A percentile compares a stretch with the other conserved stretches of the same genome.
Evolutionary conservation across 2,797 vertebrate species (phyloP).

Genomic region (Sebastes kiyomatsui): DNA sequence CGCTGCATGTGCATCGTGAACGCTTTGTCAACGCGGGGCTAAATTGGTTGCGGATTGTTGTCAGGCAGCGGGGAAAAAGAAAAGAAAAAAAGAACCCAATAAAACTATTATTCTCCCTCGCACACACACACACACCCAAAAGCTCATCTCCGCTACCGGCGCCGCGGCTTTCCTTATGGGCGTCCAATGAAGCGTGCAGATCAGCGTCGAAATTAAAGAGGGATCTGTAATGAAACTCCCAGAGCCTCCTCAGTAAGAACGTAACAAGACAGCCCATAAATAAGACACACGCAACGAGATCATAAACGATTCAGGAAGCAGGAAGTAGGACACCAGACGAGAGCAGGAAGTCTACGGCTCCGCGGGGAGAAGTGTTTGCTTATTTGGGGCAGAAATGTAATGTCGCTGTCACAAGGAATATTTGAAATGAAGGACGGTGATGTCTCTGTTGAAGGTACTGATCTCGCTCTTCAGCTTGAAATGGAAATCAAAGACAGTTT

Average conservation of each 20-base stretch:
- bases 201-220: conserved; percentile 68
- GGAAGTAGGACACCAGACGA: conserved; percentile 36
- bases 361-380: conserved; percentile 14
- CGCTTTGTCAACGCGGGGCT: conserved; percentile 39
- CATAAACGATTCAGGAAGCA: conserved; percentile 42
- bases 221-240: conserved; percentile 69
- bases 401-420: conserved; percentile 45
- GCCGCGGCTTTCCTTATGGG: conserved; percentile 57
- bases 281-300: conserved; percentile 62
- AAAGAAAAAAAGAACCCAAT: conserved; percentile 12
- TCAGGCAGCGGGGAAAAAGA: conserved; percentile 14
- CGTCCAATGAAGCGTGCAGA: conserved; percentile 67
- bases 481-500: conserved; percentile 48
- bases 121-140: conserved; percentile 14
- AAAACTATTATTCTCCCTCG: conserved; percentile 47
- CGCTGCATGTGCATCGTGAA: conserved; percentile 26
- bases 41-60: conserved; percentile 69
- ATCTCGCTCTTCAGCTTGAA: conserved; percentile 45
- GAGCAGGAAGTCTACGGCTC: conserved; percentile 35
- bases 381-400: conserved; percentile 41
- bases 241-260: conserved; percentile 48
- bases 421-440: conserved; percentile 21
- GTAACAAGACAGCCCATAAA: conserved; percentile 67
- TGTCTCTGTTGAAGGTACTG: conserved; percentile 31
- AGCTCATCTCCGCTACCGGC: conserved; percentile 39